phyloP scores from a whole-genome alignment of 2,888 invertebrate species.

The Eueremaeus valkanovi region DNA sequence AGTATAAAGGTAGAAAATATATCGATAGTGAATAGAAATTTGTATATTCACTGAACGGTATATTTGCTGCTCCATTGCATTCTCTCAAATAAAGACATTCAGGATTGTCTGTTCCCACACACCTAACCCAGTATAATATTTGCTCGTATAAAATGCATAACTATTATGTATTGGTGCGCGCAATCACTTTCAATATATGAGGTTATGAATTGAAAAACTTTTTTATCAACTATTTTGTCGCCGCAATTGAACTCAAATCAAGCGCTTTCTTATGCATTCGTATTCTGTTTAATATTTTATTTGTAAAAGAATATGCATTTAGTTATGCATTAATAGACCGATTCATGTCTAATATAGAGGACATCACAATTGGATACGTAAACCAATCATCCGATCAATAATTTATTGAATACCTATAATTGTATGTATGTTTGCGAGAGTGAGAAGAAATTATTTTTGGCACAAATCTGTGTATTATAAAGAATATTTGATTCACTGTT shows the following conservation, averaged over 20 bases:
- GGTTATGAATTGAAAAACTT: slow-evolving; percentile 13
- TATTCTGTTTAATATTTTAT: not conserved
- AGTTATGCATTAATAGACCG: not conserved
- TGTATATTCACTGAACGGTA: not conserved
- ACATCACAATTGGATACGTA: not conserved
- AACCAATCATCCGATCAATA: not conserved
- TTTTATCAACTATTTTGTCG: not conserved
- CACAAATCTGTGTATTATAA: not conserved
- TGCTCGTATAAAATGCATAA: not conserved
- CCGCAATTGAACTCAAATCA: slow-evolving; percentile 6
- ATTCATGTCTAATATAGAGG: not conserved
- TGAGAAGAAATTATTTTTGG: not conserved
- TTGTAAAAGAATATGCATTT: not conserved
- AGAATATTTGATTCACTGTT: not conserved
- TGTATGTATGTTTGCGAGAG: not conserved
- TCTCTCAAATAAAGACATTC: slow-evolving; percentile 21
- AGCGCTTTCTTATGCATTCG: not conserved
- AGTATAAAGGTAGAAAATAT: not conserved
- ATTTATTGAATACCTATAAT: not conserved
- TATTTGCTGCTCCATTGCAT: slow-evolving; percentile 12
- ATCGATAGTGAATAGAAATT: not conserved
- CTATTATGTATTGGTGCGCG: slow-evolving; percentile 20
- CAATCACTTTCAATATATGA: not conserved
- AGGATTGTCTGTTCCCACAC: slow-evolving; percentile 7
- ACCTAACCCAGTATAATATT: not conserved